Base-by-base conservation (phyloP, 1,140 invertebrate species). In the Magallana angulata region DNA sequence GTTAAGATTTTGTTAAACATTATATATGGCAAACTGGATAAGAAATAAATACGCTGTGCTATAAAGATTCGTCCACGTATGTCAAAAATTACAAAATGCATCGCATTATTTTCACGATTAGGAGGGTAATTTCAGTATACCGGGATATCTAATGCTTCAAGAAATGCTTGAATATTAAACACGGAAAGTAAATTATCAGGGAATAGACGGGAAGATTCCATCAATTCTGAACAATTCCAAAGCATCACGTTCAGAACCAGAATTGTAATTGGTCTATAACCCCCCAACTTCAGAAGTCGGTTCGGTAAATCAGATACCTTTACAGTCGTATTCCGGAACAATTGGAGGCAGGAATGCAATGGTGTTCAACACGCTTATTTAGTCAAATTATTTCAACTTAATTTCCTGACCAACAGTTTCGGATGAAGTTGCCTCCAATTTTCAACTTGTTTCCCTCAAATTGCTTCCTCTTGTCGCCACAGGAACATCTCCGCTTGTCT, bases 381-480 rank as follows among this genome's bases (percentile, higher is more conserved):
- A 57, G 58, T 76, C 64, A 86, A 89, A 83, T 86, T 89, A 85
- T 86, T 84, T 81, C 76, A 57, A 64, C 80, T 82, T 68, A 82
- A 76, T 86, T 83, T 85, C 85, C 81, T 86, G 84, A 58, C 30
- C 56, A 24, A 71, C 18, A 71, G 16, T n/a, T 18, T 68, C 57
- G 48, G 16, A 30, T 68, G 16, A 56, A 16, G 14, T 76, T 56
- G 8, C n/a, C 48, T 48, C 81, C 82, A 76, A 84, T 87, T 84
- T 84, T 76, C n/a, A 71, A 58, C 62, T 57, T 76, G 36, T 76
- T 58, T 83, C 24, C 12, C 59, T 58, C 62, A 59, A 87, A 87
- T 87, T 87, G 81, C 11, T 68, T 85, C 85, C 82, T 87, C 59
- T 18, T 36, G 30, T 82, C 85, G 18, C 60, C 76, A 62, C 30